Evolutionary conservation across 2,113 vertebrate species (phyloP).

Genomic region (human): GRCh38 chr5:150783001-150783500

Average conservation of each 20-base stretch:
- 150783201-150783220: not conserved
- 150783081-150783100: not conserved
- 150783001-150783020: not conserved
- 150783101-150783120: not conserved
- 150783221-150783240: not conserved
- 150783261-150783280: not conserved
- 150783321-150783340: not conserved
- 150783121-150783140: not conserved
- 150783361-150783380: not conserved
- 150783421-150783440: slow-evolving; percentile 6
- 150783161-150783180: not conserved
- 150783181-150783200: not conserved
- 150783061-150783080: not conserved
- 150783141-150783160: not conserved
- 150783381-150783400: not conserved
- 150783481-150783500: not conserved
- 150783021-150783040: not conserved
- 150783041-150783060: not conserved
- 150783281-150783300: not conserved
- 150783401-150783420: not conserved
- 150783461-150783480: not conserved
- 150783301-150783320: not conserved
- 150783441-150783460: not conserved
- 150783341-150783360: not conserved
- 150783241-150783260: not conserved